Conservation (phyloP, 2,113 vertebrate genomes). For the Phasianus colchicus region DNA sequence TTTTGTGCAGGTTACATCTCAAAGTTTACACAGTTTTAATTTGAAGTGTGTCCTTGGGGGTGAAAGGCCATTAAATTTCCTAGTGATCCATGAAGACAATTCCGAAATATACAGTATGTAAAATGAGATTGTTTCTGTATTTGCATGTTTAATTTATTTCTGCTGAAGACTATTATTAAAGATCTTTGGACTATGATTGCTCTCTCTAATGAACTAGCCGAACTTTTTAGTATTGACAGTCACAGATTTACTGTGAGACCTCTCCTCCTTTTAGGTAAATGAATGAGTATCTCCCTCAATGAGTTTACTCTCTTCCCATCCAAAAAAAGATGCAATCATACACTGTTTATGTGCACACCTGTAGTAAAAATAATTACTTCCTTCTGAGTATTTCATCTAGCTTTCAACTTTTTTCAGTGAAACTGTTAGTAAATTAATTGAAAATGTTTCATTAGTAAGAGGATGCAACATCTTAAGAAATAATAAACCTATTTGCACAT, state of each 20-base stretch:
- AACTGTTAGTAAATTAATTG: not conserved
- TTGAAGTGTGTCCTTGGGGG: slow-evolving; percentile 53
- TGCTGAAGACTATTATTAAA: slow-evolving; percentile 43
- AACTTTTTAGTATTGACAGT: not conserved
- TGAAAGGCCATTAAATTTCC: slow-evolving; percentile 69
- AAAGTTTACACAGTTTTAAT: slow-evolving; percentile 60
- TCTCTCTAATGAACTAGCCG: not conserved
- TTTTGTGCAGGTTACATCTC: slow-evolving; percentile 63
- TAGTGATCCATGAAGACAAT: slow-evolving; percentile 68
- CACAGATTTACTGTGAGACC: not conserved
- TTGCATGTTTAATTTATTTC: slow-evolving; percentile 65
- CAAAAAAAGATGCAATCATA: not conserved
- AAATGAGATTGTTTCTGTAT: slow-evolving; percentile 48
- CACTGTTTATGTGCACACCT: not conserved
- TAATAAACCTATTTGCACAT: not conserved
- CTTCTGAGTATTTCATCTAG: not conserved
- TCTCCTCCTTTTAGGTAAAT: not conserved
- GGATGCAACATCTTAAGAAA: not conserved
- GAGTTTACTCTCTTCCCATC: not conserved
- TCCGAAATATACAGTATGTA: slow-evolving; percentile 56
- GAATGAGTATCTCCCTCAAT: not conserved
- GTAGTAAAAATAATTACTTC: not conserved
- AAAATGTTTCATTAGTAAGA: not conserved
- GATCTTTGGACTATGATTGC: slow-evolving; percentile 17
- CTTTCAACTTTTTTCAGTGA: not conserved